These are phyloP conservation scores for Tethya wilhelma DNA, from an alignment of 37 sponge, comb jelly and placozoan genomes.

Conservation along the genomic window DNA sequence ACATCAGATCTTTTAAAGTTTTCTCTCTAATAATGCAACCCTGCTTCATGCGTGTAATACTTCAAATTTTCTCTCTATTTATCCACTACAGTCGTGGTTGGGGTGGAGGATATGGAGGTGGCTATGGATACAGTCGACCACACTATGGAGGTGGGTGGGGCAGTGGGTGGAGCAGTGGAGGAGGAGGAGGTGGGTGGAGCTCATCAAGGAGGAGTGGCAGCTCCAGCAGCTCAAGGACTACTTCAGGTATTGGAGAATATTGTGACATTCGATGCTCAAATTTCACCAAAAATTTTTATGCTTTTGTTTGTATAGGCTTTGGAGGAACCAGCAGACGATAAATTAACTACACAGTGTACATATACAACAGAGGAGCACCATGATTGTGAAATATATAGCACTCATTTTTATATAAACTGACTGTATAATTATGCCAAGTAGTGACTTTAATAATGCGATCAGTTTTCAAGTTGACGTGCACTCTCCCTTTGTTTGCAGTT, in stretches of 20 bases:
- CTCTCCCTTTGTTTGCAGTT: too few species aligned
- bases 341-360: too few species aligned
- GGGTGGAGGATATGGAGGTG: constrained; percentile 8
- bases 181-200: constrained; percentile 25
- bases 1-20: background rate
- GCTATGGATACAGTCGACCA: background rate
- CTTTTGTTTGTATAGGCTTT: constrained; percentile 29
- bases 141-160: background rate
- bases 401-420: too few species aligned
- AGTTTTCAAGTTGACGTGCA: too few species aligned
- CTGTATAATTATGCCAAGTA: too few species aligned
- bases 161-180: constrained; percentile 51
- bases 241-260: constrained; percentile 35
- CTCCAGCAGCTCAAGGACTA: constrained; percentile 37
- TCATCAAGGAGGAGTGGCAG: constrained; percentile 7
- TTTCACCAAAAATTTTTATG: background rate
- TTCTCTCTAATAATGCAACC: background rate
- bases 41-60: too few species aligned
- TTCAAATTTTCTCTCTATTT: background rate
- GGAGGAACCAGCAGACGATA: constrained; percentile 64
- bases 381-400: too few species aligned
- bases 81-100: background rate
- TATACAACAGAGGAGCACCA: too few species aligned
- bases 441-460: too few species aligned
- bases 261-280: background rate